Conservation (phyloP, 2,113 vertebrate species). For the Porphyrio hochstetteri region DNA sequence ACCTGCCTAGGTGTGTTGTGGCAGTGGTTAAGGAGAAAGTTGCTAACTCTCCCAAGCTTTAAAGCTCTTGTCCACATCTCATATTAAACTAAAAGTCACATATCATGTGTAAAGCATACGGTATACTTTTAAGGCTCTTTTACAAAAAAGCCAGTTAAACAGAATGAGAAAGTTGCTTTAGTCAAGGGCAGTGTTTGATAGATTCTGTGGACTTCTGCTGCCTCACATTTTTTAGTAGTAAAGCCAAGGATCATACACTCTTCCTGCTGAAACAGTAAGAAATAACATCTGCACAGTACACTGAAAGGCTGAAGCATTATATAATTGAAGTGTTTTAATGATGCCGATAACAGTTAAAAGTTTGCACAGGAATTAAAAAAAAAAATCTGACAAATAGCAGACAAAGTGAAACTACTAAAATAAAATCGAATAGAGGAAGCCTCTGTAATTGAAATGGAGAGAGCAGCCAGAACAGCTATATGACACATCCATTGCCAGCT, state of each 20-base stretch:
- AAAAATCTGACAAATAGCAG: neutral
- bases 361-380: neutral
- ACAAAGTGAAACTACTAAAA: slow-evolving; percentile 12
- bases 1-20: neutral
- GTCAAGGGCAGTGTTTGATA: neutral
- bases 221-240: neutral
- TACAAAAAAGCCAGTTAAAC: neutral
- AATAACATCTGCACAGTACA: slow-evolving; percentile 10
- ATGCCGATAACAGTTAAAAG: neutral
- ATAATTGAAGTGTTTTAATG: slow-evolving; percentile 9
- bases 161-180: neutral
- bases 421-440: neutral
- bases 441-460: neutral
- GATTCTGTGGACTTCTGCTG: neutral
- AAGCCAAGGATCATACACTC: neutral
- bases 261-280: slow-evolving; percentile 2
- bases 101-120: neutral
- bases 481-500: slow-evolving; percentile 47
- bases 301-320: neutral
- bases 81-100: neutral
- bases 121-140: neutral
- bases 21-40: neutral
- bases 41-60: neutral
- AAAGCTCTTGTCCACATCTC: neutral
- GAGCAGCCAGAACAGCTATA: slow-evolving; percentile 33